Percentiles rank a stretch among this genome's conserved stretches.
phyloP scores from a whole-genome alignment of 2,113 vertebrate genomes.

The Butorides virescens region DNA sequence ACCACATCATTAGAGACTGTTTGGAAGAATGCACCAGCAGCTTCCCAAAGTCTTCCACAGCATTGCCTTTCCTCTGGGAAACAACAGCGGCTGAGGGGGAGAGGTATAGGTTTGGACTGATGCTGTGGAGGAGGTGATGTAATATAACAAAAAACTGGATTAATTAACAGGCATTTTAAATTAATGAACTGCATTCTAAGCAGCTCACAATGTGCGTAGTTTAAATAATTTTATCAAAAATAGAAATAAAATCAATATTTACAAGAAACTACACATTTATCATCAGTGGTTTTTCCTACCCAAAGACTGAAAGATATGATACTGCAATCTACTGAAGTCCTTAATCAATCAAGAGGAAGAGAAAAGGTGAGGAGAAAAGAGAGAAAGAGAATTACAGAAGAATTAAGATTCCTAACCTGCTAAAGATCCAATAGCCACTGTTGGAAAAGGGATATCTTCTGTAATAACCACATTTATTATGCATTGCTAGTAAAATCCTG shows the following conservation, averaged over 20 bases:
- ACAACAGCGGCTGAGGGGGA: neutral
- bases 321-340: neutral
- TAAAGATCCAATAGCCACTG: constrained; percentile 40
- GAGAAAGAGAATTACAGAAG: constrained; percentile 31
- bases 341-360: constrained; percentile 17
- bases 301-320: neutral
- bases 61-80: neutral
- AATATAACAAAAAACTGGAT: neutral
- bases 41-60: neutral
- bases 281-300: neutral
- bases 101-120: neutral
- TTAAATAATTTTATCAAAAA: neutral
- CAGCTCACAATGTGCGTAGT: fast-evolving
- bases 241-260: neutral
- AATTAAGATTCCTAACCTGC: constrained; percentile 63
- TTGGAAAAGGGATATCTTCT: constrained; percentile 49
- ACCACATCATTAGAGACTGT: neutral
- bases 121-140: neutral
- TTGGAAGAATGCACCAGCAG: neutral
- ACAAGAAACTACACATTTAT: neutral
- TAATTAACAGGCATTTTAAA: neutral
- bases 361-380: constrained; percentile 41
- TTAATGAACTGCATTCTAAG: neutral
- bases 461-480: constrained; percentile 65
- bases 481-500: constrained; percentile 58